Conservation (phyloP, 2,113 vertebrate species). For the Nansenia antarctica region DNA sequence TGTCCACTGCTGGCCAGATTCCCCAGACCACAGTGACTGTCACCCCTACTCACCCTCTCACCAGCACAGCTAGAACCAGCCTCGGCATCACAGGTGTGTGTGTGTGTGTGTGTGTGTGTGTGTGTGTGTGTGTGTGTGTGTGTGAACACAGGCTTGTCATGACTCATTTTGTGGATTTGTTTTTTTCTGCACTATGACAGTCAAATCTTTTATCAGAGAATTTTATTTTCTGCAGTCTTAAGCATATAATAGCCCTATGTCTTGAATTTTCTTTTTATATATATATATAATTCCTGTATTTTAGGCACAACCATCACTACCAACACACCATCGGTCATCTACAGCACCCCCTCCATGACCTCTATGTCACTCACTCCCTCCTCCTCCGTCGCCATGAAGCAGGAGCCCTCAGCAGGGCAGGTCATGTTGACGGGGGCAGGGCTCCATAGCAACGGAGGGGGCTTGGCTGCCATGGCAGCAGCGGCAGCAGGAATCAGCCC, state of each 20-base stretch:
- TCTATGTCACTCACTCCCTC: conserved; percentile 83
- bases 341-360: conserved; percentile 78
- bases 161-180: neutral
- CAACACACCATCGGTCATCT: conserved; percentile 84
- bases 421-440: conserved; percentile 87
- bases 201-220: neutral
- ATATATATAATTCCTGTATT: conserved; percentile 10
- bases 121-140: conserved; percentile 1
- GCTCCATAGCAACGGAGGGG: conserved; percentile 73
- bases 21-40: neutral
- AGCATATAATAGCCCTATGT: no score
- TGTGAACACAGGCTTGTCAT: conserved; percentile 12
- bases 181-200: neutral
- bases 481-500: conserved; percentile 85
- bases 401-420: conserved; percentile 81
- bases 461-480: conserved; percentile 89
- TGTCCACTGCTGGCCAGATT: no score
- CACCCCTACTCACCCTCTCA: conserved; percentile 47
- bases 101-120: neutral
- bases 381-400: conserved; percentile 78
- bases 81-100: conserved; percentile 79
- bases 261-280: no score
- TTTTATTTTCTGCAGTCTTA: neutral
- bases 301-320: conserved; percentile 80
- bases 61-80: no score